phyloP scores from a whole-genome alignment of 2,113 vertebrate genomes.

The Eulacestoma nigropectus region DNA sequence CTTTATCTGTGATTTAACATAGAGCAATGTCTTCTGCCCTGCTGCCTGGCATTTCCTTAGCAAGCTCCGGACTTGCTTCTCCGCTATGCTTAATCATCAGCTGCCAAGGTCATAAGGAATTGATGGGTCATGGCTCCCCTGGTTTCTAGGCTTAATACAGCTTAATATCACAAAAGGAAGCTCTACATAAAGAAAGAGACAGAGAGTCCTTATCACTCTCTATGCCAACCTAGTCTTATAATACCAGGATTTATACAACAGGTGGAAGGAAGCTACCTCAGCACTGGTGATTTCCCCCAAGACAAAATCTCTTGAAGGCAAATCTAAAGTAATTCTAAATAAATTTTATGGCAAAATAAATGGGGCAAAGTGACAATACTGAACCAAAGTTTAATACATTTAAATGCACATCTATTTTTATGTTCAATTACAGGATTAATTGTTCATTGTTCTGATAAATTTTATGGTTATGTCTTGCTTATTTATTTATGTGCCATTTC shows the following conservation, averaged over 20 bases:
- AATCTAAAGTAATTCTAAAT: not conserved
- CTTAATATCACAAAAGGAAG: not conserved
- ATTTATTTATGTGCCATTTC: not conserved
- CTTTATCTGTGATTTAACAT: not conserved
- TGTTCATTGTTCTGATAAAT: not conserved
- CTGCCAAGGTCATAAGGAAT: not conserved
- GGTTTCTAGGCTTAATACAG: not conserved
- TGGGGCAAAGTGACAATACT: not conserved
- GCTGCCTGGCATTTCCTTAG: not conserved
- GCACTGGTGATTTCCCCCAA: not conserved
- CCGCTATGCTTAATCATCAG: not conserved
- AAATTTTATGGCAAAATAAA: not conserved
- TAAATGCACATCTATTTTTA: not conserved
- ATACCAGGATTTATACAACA: not conserved
- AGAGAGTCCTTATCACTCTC: not conserved
- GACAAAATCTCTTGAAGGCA: not conserved
- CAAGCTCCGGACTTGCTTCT: not conserved
- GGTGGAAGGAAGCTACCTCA: not conserved
- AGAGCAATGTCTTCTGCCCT: not conserved
- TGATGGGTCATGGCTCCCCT: not conserved
- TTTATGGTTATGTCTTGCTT: not conserved
- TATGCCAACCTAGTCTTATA: not conserved
- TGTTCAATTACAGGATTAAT: not conserved
- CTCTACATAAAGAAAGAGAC: not conserved
- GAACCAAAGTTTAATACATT: not conserved